phyloP scores from a whole-genome alignment of 2,797 vertebrate genomes.

The Sciurus carolinensis region DNA sequence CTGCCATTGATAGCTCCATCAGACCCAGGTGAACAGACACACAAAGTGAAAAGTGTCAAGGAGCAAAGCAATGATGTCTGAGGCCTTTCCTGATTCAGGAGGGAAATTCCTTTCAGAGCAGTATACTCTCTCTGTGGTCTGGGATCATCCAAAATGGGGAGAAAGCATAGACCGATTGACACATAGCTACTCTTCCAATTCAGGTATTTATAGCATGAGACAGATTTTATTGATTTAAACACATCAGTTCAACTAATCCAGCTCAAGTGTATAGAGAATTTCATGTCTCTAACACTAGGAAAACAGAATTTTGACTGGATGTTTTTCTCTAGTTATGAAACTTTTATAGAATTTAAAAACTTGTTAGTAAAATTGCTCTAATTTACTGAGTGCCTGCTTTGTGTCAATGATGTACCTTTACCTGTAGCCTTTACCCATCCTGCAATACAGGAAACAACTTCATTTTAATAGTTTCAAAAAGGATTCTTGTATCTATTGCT shows the following conservation, averaged over 20 bases:
- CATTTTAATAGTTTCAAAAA: neutral
- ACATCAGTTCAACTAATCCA: slow-evolving; percentile 29
- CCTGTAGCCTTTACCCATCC: neutral
- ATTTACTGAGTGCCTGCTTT: neutral
- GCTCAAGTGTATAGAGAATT: neutral
- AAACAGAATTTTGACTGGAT: neutral
- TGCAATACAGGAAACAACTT: neutral
- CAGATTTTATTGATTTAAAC: slow-evolving; percentile 23
- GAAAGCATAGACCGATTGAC: neutral
- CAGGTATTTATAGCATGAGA: neutral
- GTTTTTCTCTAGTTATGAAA: neutral
- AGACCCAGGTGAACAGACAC: neutral
- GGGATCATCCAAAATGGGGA: neutral
- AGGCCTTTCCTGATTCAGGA: neutral
- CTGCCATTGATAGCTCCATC: neutral
- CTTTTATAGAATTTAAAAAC: neutral
- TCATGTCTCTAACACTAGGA: neutral
- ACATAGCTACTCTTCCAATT: neutral
- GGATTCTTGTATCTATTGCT: neutral
- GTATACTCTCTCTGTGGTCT: neutral
- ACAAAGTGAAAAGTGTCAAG: accelerated
- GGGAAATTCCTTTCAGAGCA: neutral
- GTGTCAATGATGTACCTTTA: neutral
- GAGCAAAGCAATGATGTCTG: neutral
- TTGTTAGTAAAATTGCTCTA: neutral